Evolutionary conservation across 2,888 invertebrate genomes (phyloP).

Genomic region (Euclidia mi): DNA sequence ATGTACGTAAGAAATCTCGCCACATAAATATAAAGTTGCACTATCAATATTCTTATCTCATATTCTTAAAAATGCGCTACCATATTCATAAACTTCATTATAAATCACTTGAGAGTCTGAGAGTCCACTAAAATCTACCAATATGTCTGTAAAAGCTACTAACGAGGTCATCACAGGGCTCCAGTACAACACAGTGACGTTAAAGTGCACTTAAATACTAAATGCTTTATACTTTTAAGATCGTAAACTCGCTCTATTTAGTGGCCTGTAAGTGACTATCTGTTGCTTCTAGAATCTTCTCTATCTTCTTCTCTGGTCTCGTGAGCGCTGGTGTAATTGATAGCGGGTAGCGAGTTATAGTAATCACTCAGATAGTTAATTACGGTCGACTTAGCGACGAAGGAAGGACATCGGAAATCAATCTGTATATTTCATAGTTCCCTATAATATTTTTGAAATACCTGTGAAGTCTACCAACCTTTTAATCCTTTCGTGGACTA

Average conservation of each 20-base stretch:
- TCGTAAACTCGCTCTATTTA: constrained; percentile 56
- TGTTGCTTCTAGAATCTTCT: constrained; percentile 51
- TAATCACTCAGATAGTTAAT: too few relatives aligned
- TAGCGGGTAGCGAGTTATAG: not conserved
- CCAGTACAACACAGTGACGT: constrained; percentile 46
- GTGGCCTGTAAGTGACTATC: constrained; percentile 54
- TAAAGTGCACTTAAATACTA: constrained; percentile 61
- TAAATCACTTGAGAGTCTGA: constrained; percentile 29
- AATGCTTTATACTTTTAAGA: constrained; percentile 61
- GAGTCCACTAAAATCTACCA: constrained; percentile 28
- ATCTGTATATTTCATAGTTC: too few relatives aligned
- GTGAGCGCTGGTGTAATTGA: constrained; percentile 1
- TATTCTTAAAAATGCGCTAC: not conserved
- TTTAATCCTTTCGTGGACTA: too few relatives aligned
- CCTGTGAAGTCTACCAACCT: too few relatives aligned
- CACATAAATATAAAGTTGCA: too few relatives aligned
- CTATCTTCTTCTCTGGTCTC: too few relatives aligned
- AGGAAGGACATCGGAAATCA: too few relatives aligned
- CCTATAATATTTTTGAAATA: too few relatives aligned
- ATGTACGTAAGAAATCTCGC: too few relatives aligned
- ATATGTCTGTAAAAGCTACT: constrained; percentile 29
- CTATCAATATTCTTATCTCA: not conserved
- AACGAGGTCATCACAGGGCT: constrained; percentile 43
- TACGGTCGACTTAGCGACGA: too few relatives aligned
- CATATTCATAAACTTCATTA: constrained; percentile 7